These are phyloP conservation scores for Balearica regulorum DNA, from an alignment of 2,797 vertebrate species.

Conservation along the genomic window DNA sequence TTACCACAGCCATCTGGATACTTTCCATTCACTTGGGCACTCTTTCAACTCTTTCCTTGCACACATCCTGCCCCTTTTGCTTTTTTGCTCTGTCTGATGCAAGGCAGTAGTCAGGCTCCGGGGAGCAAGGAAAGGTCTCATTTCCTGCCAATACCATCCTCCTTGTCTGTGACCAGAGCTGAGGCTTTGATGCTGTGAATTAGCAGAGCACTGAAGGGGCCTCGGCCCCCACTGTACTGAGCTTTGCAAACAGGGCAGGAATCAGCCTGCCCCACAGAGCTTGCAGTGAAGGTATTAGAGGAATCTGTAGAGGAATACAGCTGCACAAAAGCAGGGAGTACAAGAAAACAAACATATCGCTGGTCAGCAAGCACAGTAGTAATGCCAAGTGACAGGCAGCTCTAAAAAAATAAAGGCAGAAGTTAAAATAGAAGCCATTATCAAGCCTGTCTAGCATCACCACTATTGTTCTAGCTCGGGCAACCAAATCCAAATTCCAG, in stretches of 20 bases:
- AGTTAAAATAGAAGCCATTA: constrained; percentile 44
- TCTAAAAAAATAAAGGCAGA: constrained; percentile 20
- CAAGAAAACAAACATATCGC: background rate
- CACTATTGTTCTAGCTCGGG: background rate
- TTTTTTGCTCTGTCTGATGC: background rate
- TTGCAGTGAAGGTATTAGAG: background rate
- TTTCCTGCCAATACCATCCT: background rate
- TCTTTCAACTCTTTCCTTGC: constrained; percentile 43
- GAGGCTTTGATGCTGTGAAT: background rate
- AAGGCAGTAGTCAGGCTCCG: background rate
- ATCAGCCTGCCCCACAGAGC: background rate
- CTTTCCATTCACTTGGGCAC: constrained; percentile 48
- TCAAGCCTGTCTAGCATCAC: background rate
- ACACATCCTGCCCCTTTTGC: background rate
- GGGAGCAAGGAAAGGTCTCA: background rate
- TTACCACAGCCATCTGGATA: constrained; percentile 60
- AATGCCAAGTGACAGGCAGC: constrained; percentile 35
- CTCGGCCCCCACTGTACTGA: background rate
- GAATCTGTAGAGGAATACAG: background rate
- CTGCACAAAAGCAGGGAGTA: background rate
- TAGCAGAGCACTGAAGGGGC: background rate
- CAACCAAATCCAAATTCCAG: constrained; percentile 21
- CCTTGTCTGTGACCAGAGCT: background rate
- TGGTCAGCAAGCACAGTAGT: background rate
- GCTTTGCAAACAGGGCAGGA: background rate